These are phyloP conservation scores for Chymomyza amoena DNA, from an alignment of 2,888 invertebrate species.

Conservation along the genomic window DNA sequence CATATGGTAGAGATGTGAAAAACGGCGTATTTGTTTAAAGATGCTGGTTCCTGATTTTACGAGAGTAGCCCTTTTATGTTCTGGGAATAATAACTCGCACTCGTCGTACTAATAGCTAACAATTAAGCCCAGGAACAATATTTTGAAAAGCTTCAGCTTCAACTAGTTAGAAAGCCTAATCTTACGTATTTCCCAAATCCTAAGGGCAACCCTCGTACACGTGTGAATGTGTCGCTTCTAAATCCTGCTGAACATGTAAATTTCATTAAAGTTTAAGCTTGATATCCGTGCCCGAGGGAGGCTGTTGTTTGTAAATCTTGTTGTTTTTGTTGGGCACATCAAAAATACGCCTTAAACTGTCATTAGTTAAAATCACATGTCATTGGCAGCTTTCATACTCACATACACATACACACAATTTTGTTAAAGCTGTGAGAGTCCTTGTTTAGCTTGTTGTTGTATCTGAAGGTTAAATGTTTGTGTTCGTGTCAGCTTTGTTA, in stretches of 20 bases:
- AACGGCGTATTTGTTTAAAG: background rate
- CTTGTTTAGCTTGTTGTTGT: conserved; percentile 17
- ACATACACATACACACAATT: conserved; percentile 12
- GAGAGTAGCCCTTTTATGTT: too few relatives aligned
- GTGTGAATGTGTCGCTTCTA: background rate
- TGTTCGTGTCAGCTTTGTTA: conserved; percentile 57
- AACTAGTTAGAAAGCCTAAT: too few relatives aligned
- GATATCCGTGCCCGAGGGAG: conserved; percentile 25
- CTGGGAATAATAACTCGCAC: too few relatives aligned
- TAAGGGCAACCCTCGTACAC: too few relatives aligned
- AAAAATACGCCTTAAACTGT: conserved; percentile 49
- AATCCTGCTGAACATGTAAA: conserved; percentile 40
- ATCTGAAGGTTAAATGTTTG: conserved; percentile 58
- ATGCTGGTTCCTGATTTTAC: background rate
- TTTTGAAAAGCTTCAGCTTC: too few relatives aligned
- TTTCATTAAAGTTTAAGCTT: conserved; percentile 58
- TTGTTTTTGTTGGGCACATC: background rate
- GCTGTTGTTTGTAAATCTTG: conserved; percentile 18
- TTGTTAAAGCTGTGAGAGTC: background rate
- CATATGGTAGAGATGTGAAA: conserved; percentile 35
- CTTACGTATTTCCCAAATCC: too few relatives aligned
- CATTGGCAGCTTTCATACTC: conserved; percentile 49
- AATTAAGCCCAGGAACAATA: background rate
- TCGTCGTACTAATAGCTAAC: too few relatives aligned
- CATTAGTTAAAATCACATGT: conserved; percentile 73